A percentile compares a stretch with the other conserved stretches of the same genome.
Conservation (phyloP, 2,797 vertebrate species). For the Carcharodon carcharias region DNA sequence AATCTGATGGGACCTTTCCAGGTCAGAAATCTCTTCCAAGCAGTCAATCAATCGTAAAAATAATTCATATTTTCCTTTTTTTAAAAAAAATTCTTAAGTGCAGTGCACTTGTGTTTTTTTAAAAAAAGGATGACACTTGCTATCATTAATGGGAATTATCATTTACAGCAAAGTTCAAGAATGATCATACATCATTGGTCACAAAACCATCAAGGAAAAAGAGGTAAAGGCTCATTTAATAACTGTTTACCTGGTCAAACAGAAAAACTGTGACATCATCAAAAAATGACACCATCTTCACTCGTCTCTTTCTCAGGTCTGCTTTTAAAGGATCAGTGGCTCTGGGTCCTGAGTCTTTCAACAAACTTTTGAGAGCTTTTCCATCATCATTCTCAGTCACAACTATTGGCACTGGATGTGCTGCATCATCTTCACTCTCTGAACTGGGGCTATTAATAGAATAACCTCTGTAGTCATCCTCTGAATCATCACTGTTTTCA, state of each 20-base stretch:
- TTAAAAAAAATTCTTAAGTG: too few relatives aligned
- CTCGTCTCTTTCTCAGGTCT: constrained; percentile 44
- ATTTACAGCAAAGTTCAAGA: not conserved
- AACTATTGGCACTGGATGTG: constrained; percentile 73
- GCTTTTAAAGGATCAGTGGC: constrained; percentile 45
- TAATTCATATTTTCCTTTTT: not conserved
- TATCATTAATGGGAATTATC: not conserved
- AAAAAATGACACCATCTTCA: constrained; percentile 84
- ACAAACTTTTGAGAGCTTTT: constrained; percentile 75
- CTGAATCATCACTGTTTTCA: constrained; percentile 89
- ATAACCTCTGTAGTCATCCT: constrained; percentile 81
- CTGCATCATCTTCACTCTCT: constrained; percentile 79
- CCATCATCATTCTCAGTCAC: constrained; percentile 63
- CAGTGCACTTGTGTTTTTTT: not conserved
- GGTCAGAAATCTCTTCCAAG: not conserved
- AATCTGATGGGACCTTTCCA: not conserved
- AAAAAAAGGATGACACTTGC: not conserved
- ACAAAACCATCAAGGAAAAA: not conserved
- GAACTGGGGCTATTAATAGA: constrained; percentile 78
- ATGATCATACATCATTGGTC: too few relatives aligned
- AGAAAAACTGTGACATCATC: constrained; percentile 96
- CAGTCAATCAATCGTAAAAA: not conserved
- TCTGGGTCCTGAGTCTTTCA: constrained; percentile 60
- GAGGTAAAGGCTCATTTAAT: not conserved
- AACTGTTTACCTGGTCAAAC: constrained; percentile 84